Evolutionary conservation across 2,888 invertebrate species (phyloP).

Genomic region (Erpobdella octoculata): DNA sequence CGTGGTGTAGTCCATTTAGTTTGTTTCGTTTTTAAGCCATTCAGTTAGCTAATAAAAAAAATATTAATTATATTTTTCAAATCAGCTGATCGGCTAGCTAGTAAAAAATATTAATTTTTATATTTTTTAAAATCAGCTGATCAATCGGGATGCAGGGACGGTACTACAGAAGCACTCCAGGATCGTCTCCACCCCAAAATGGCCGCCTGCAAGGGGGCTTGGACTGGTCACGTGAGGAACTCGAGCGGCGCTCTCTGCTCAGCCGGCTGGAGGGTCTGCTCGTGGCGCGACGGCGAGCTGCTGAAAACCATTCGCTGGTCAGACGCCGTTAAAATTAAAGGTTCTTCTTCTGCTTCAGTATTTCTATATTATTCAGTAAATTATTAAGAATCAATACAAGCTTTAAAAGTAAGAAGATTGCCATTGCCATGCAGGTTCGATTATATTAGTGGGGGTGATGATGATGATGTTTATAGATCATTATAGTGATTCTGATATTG

Average conservation of each 20-base stretch:
- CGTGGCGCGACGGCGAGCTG: neutral
- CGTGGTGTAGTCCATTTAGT: no score
- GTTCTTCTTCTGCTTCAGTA: no score
- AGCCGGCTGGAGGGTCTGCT: conserved; percentile 47
- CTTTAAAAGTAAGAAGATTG: neutral
- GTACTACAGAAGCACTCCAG: conserved; percentile 47
- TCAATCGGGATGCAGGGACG: conserved; percentile 46
- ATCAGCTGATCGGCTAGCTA: no score
- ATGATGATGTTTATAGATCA: conserved; percentile 10
- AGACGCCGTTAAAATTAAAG: conserved; percentile 3
- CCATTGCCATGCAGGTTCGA: neutral
- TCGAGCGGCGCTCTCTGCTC: conserved; percentile 43
- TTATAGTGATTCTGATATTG: neutral
- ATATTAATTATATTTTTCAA: no score
- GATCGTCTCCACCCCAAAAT: conserved; percentile 43
- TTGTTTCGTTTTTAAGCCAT: no score
- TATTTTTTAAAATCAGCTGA: no score
- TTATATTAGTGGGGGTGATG: conserved; percentile 14
- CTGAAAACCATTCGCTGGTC: conserved; percentile 19
- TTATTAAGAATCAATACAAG: neutral
- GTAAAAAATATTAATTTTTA: no score
- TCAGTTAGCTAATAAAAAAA: no score
- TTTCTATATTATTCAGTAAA: no score
- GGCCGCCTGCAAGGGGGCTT: conserved; percentile 42
- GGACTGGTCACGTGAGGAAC: conserved; percentile 49